These are phyloP conservation scores for Cygnus atratus DNA, from an alignment of 2,113 vertebrate species.

Conservation along the genomic window DNA sequence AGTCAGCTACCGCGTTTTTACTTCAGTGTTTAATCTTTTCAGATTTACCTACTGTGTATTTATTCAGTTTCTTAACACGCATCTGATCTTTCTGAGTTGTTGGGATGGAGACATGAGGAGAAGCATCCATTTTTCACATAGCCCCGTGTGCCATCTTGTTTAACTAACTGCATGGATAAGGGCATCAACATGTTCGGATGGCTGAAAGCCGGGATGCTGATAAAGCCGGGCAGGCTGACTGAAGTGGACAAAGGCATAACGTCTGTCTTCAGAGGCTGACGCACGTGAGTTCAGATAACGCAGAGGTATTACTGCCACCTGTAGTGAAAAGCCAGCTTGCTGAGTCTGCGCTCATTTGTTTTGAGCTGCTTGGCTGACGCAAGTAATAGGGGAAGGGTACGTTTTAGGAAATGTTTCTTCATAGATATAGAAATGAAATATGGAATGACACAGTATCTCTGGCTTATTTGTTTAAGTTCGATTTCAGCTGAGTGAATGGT, in stretches of 20 bases:
- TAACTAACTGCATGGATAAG: constrained; percentile 44
- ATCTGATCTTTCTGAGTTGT: background rate
- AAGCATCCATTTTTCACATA: background rate
- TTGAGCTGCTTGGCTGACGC: constrained; percentile 53
- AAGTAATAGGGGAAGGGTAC: constrained; percentile 28
- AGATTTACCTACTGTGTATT: background rate
- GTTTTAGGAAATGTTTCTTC: constrained; percentile 59
- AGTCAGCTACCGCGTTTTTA: background rate
- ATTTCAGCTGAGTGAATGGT: constrained; percentile 7
- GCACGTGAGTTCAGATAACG: constrained; percentile 30
- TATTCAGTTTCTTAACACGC: constrained; percentile 17
- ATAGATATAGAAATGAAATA: constrained; percentile 65
- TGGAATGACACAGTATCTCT: background rate
- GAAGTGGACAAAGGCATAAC: constrained; percentile 47
- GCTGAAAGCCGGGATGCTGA: constrained; percentile 53
- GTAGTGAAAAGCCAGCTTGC: background rate
- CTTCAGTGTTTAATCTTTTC: constrained; percentile 11
- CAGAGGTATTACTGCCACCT: constrained; percentile 29
- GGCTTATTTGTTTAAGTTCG: background rate
- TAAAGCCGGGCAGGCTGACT: constrained; percentile 77
- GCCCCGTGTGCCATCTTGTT: background rate
- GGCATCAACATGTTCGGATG: constrained; percentile 61
- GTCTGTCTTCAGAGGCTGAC: constrained; percentile 62
- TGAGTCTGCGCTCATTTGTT: constrained; percentile 9
- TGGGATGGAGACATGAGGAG: background rate